Percentiles rank a stretch among this genome's conserved stretches.
phyloP scores from a whole-genome alignment of 2,888 invertebrate species.

The Amblyteles armatorius region DNA sequence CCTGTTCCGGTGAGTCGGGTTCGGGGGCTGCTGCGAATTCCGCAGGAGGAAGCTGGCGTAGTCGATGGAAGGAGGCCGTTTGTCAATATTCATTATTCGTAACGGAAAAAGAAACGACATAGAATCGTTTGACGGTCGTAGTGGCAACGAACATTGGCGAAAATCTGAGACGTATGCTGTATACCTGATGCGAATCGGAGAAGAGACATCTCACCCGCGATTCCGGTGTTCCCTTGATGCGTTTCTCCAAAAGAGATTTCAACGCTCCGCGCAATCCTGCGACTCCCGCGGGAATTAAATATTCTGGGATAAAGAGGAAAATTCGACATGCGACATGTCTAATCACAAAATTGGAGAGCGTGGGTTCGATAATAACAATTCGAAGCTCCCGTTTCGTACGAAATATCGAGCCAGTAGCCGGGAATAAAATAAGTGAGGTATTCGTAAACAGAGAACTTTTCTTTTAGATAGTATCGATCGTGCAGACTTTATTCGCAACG shows the following conservation, averaged over 20 bases:
- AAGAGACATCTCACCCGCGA: not conserved
- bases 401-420: not conserved
- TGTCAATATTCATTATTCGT: constrained; percentile 79
- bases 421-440: not conserved
- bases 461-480: not conserved
- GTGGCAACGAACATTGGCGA: not conserved
- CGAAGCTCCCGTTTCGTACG: not conserved
- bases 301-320: not conserved
- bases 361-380: not conserved
- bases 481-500: not conserved
- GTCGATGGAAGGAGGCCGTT: constrained; percentile 64
- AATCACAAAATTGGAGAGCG: not conserved
- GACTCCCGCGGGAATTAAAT: not conserved
- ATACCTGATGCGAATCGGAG: not conserved
- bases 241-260: constrained; percentile 9
- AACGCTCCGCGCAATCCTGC: not conserved
- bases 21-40: constrained; percentile 12
- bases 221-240: not conserved
- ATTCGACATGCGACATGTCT: too few species aligned
- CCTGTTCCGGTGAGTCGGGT: constrained; percentile 28
- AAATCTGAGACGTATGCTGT: not conserved
- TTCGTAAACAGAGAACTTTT: not conserved
- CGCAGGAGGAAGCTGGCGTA: constrained; percentile 18
- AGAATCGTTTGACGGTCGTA: not conserved
- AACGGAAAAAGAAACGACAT: constrained; percentile 45